phyloP scores from a whole-genome alignment of 2,113 vertebrate species.

The Alectura lathami region DNA sequence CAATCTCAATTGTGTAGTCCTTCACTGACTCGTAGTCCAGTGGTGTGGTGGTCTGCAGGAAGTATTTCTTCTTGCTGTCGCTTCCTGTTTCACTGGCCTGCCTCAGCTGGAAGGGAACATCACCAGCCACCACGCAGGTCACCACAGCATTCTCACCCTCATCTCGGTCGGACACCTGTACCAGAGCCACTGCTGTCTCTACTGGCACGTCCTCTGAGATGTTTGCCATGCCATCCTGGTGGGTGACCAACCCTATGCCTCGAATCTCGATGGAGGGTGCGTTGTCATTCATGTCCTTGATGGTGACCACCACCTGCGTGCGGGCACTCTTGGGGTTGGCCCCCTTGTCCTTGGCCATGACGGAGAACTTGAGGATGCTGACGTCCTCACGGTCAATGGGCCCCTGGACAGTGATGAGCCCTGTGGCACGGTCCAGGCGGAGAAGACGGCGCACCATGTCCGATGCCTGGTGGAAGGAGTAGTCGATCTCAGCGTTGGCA shows the following conservation, averaged over 20 bases:
- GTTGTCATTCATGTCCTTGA: slow-evolving; percentile 95
- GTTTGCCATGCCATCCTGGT: slow-evolving; percentile 92
- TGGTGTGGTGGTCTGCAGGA: slow-evolving; percentile 91
- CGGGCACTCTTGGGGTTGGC: slow-evolving; percentile 90
- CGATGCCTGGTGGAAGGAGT: slow-evolving; percentile 88
- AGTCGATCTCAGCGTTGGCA: slow-evolving; percentile 90
- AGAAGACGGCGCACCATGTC: slow-evolving; percentile 89
- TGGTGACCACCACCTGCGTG: slow-evolving; percentile 85
- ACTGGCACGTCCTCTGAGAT: slow-evolving; percentile 95
- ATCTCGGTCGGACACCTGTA: slow-evolving; percentile 94
- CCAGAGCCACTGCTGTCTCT: slow-evolving; percentile 92
- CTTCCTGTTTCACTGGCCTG: slow-evolving; percentile 91
- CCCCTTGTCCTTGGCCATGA: slow-evolving; percentile 91
- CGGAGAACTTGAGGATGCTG: slow-evolving; percentile 87
- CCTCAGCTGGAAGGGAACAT: slow-evolving; percentile 92
- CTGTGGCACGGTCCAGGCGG: slow-evolving; percentile 87
- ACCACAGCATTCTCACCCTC: slow-evolving; percentile 95
- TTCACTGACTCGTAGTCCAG: slow-evolving; percentile 92
- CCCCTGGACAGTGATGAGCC: slow-evolving; percentile 92
- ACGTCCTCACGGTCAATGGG: slow-evolving; percentile 93
- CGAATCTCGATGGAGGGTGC: slow-evolving; percentile 92
- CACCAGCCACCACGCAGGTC: slow-evolving; percentile 94
- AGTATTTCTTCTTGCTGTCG: slow-evolving; percentile 96
- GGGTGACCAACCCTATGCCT: slow-evolving; percentile 92
- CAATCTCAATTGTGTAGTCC: slow-evolving; percentile 94